phyloP scores from a whole-genome alignment of 2,113 vertebrate genomes.

The Tragelaphus strepsiceros region DNA sequence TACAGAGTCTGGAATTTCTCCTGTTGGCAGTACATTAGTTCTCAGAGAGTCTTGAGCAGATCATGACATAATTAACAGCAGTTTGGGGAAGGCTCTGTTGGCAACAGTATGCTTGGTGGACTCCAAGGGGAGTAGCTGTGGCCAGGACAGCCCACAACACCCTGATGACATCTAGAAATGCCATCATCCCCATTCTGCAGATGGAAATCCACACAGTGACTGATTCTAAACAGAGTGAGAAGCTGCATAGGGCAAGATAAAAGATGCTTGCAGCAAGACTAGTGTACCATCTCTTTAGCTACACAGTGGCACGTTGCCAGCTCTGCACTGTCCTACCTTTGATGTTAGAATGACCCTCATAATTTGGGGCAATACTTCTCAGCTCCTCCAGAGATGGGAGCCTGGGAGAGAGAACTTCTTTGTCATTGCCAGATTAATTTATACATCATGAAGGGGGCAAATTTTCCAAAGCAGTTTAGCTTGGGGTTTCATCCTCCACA shows the following conservation, averaged over 20 bases:
- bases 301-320: too few relatives aligned
- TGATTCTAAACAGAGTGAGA: not conserved
- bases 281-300: accelerated
- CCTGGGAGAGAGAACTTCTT: not conserved
- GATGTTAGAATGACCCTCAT: not conserved
- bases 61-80: not conserved
- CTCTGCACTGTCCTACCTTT: not conserved
- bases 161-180: not conserved
- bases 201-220: not conserved
- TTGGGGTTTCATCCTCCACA: not conserved
- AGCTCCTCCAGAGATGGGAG: not conserved
- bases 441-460: not conserved
- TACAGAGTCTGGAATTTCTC: not conserved
- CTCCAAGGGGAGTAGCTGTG: too few relatives aligned
- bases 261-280: not conserved
- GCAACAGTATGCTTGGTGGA: too few relatives aligned
- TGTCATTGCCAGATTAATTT: not conserved
- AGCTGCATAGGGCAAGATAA: not conserved
- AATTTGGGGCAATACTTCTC: not conserved
- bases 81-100: not conserved
- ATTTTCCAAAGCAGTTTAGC: not conserved
- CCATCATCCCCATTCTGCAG: not conserved
- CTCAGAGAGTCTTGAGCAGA: not conserved
- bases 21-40: not conserved
- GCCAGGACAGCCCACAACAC: accelerated